Evolutionary conservation across 2,113 vertebrate species (phyloP).

Genomic region (Catharus minimus): DNA sequence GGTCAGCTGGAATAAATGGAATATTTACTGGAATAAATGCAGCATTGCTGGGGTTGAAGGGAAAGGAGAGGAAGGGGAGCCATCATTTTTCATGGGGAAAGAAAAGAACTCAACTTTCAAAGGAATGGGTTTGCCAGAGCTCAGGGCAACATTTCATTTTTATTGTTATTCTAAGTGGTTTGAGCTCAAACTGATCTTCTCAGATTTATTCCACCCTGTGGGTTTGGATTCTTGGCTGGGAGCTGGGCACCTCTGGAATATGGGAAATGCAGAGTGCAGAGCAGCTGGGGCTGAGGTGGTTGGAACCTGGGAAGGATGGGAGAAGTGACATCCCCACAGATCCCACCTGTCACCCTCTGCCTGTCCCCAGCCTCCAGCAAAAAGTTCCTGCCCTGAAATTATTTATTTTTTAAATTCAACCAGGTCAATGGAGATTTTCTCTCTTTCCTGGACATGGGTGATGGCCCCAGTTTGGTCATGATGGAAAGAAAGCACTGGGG

Average conservation of each 20-base stretch:
- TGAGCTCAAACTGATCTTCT: background rate
- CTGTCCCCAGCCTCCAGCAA: background rate
- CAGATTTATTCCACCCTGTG: background rate
- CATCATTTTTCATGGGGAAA: background rate
- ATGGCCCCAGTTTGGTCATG: background rate
- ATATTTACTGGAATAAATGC: conserved; percentile 2
- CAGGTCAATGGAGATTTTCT: background rate
- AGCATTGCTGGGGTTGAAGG: conserved; percentile 10
- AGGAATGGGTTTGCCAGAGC: background rate
- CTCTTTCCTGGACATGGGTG: background rate
- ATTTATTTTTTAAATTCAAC: background rate
- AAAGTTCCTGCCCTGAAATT: background rate
- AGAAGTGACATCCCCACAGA: background rate
- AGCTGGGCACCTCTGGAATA: background rate
- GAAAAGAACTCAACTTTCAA: background rate
- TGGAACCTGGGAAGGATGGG: background rate
- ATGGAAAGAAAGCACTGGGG: background rate
- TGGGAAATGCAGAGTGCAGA: background rate
- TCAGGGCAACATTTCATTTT: background rate
- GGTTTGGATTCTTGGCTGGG: background rate
- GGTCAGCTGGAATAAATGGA: conserved; percentile 27
- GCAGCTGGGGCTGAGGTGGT: rapidly evolving
- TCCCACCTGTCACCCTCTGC: background rate
- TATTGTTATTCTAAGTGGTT: background rate
- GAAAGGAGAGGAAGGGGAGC: background rate